Evolutionary conservation across 1,140 invertebrate genomes (phyloP).

Genomic region (Cherax quadricarinatus): DNA sequence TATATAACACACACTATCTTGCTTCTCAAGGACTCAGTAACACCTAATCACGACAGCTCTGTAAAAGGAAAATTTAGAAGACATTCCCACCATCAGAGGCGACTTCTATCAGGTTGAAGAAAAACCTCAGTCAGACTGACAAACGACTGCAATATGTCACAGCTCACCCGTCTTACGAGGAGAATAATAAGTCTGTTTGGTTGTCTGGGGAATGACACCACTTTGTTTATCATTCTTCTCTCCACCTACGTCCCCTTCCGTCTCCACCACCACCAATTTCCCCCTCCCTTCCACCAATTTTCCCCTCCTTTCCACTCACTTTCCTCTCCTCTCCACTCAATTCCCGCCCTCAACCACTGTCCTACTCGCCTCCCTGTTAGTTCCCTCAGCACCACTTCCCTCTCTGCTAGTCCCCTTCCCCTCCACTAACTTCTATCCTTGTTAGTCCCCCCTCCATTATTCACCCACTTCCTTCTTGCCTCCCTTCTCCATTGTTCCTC

Average conservation of each 20-base stretch:
- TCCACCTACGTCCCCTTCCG: background rate
- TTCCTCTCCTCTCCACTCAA: background rate
- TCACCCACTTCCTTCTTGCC: background rate
- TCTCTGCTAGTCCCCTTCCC: background rate
- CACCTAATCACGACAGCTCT: conserved; percentile 16
- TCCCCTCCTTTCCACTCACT: background rate
- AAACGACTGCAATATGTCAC: conserved; percentile 53
- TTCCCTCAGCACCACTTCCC: background rate
- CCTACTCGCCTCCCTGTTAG: background rate
- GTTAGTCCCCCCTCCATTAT: background rate
- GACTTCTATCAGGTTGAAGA: conserved; percentile 22
- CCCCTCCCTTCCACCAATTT: background rate
- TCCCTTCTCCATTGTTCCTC: background rate
- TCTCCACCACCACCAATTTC: background rate
- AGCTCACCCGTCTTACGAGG: background rate
- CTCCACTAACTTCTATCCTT: background rate
- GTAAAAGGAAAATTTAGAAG: conserved; percentile 45
- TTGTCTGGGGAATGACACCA: conserved; percentile 1
- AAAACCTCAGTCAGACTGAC: conserved; percentile 27
- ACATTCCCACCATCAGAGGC: conserved; percentile 47
- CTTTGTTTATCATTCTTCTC: conserved; percentile 31
- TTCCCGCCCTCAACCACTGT: background rate
- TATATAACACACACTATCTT: too few relatives aligned
- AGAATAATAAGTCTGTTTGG: conserved; percentile 25
- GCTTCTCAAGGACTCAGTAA: too few relatives aligned